Evolutionary conservation across 2,113 vertebrate genomes (phyloP), one percentile per base, ranked within the genome.

Genomic region (Ornithorhynchus anatinus): DNA sequence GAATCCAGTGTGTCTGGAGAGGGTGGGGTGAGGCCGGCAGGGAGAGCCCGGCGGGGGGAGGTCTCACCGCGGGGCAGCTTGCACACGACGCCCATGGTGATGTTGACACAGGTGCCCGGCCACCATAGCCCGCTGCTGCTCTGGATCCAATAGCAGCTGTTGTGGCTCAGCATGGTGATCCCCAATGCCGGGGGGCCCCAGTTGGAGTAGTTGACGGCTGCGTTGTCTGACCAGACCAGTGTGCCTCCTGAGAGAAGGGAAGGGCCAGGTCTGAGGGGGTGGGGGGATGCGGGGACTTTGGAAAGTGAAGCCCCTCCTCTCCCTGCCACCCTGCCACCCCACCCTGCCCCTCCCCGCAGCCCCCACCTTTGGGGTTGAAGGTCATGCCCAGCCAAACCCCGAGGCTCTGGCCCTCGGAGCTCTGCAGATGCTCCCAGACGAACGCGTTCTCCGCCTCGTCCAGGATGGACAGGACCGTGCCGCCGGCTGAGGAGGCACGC

Each of bases 71-170:
- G 92, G 7, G 94, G 89, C 36, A 92, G 90, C 80, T 99, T 99
- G 91, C 98, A 99, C 79, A 99, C 95, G 35, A 99, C 94, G 1
- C 97, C 98, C 70, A 98, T 97, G 20, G 96, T 97, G 67, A 95
- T 57, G 2, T 97, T 99, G 42, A 92, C 90, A 89, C 98, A 99
- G 66, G 96, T 95, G 5, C 95, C 96, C 0, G 97, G 91, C 29
- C 83, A 95, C 98, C 98, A 99, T 42, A 95, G 79, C 6, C 97
- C 98, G 0, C 92, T 97, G 91, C 93, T 97, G 87, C 96, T 97
- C 89, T 97, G 95, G 80, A 99, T 97, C 97, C 96, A 99, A 92
- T 97, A 97, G 91, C 98, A 99, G 89, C 95, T 96, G 85, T 98
- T 97, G 66, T 94, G 93, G 32, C 97, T 97, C 19, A 98, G 93